Percentiles rank a stretch among this genome's conserved stretches.
Conservation (phyloP, 2,888 invertebrate species). For the Bellardia pandia region DNA sequence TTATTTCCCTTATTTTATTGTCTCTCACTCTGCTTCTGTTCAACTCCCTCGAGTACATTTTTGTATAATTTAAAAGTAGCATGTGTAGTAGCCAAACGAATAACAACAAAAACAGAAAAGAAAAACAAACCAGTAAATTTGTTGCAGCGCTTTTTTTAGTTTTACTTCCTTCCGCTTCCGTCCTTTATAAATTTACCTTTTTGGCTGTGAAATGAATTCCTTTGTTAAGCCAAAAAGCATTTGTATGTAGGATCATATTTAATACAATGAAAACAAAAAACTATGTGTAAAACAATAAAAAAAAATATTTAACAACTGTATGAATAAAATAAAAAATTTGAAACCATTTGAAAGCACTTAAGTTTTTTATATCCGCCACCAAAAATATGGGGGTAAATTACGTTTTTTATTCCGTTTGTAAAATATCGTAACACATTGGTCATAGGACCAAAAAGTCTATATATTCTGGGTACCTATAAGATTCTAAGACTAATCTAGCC, state of each 20-base stretch:
- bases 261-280: constrained; percentile 2
- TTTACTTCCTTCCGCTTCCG: constrained; percentile 60
- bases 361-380: neutral
- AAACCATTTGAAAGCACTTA: neutral
- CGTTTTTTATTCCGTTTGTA: too few relatives aligned
- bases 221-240: constrained; percentile 42
- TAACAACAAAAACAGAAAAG: neutral
- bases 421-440: too few relatives aligned
- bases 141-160: neutral
- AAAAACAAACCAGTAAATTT: constrained; percentile 11
- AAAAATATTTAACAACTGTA: neutral
- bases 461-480: too few relatives aligned
- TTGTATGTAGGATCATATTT: constrained; percentile 24
- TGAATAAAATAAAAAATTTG: neutral
- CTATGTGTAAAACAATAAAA: neutral
- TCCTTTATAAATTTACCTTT: constrained; percentile 49
- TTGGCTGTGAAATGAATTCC: constrained; percentile 38
- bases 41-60: constrained; percentile 20
- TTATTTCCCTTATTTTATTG: constrained; percentile 24
- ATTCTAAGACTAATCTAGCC: too few relatives aligned
- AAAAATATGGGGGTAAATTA: too few relatives aligned
- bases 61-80: constrained; percentile 37
- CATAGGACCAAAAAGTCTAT: too few relatives aligned
- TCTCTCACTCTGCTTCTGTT: neutral
- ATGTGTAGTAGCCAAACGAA: constrained; percentile 9